Evolutionary conservation across 1,140 invertebrate species (phyloP), one percentile per base, ranked within the genome.

Genomic region (Drosophila saltans): DNA sequence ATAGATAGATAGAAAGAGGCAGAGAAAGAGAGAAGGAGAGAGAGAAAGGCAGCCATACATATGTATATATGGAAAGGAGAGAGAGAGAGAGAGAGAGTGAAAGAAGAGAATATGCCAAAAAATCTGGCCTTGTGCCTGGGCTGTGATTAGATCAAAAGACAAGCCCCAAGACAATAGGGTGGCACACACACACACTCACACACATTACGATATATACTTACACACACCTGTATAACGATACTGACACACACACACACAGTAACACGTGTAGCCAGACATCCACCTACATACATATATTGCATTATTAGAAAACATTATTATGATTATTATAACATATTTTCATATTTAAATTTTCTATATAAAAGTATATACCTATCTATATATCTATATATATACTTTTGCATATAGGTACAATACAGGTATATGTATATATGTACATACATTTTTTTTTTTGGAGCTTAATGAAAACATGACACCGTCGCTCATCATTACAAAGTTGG

Each of bases 391-490:
- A 48, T 7, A 48, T 48, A 30, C 2, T 48, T 39, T 45, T 45
- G 28, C 6, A 36, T 7, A 36, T 36, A 36, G 33, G 33, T 36
- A 36, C 33, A 5, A 36, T 36, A 36, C 6, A 36, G 33, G 33
- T 2, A 36, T 2, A 36, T 36, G 6, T 36, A 36, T 36, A 6
- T 36, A 36, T 36, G 6, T 36, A 7, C 65, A 68, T 70, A 61
- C 64, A 21, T 57, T 48, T 39, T 48, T 48, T 45, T 78, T 69
- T 75, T 40, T 45, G 68, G 74, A 68, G 72, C 82, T 86, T 82
- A 86, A 86, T 85, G 79, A 85, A 85, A 85, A 85, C 82, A 86
- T 79, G 82, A 86, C 82, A 79, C 83, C 79, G 82, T 85, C 82
- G 82, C 83, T 85, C 83, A 88, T 86, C 83, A 86, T 85, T 82